Evolutionary conservation across 2,113 vertebrate species (phyloP), one percentile per base, ranked within the genome.

Genomic region (Abramis brama): DNA sequence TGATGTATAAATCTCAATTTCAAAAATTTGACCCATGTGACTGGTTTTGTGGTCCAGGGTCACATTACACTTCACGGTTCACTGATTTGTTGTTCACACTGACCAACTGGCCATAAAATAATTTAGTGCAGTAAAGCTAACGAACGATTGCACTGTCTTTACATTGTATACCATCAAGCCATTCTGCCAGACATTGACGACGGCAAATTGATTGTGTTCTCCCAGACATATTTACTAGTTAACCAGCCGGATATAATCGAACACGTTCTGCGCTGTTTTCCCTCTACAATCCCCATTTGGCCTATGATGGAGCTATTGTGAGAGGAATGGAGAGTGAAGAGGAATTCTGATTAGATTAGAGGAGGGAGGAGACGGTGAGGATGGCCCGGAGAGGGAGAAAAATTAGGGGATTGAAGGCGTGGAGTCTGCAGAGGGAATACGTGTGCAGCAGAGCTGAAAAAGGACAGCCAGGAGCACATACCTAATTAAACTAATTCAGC

Each of bases 401-500:
- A 86, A 82, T 74, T 66, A 23, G 73, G 47, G 57, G 68, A 62
- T 39, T 82, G 70, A 52, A 75, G 68, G 39, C 47, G 45, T 45
- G 45, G 57, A 64, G 78, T 80, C 74, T 82, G 78, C 57, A 79
- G 70, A 27, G 70, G 66, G 86, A 77, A 76, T 75, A 60, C 57
- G 74, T 66, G 68, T 33, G 68, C 68, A 75, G 36, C 73, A 36
- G 57, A 87, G 70, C 80, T 76, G 79, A 80, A 87, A 89, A 85
- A 78, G 83, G 85, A 82, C 66, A 84, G 86, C 84, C 84, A 85
- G 73, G 85, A 89, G 86, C 83, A 86, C 68, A 80, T 77, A 84
- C 55, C 74, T 84, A 83, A 66, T 88, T 88, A 82, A 82, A 88
- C 79, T 83, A 74, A 85, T 87, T 87, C 88, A 87, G 76, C 74